Evolutionary conservation across 2,113 vertebrate species (phyloP).

Genomic region (Acanthochromis polyacanthus): DNA sequence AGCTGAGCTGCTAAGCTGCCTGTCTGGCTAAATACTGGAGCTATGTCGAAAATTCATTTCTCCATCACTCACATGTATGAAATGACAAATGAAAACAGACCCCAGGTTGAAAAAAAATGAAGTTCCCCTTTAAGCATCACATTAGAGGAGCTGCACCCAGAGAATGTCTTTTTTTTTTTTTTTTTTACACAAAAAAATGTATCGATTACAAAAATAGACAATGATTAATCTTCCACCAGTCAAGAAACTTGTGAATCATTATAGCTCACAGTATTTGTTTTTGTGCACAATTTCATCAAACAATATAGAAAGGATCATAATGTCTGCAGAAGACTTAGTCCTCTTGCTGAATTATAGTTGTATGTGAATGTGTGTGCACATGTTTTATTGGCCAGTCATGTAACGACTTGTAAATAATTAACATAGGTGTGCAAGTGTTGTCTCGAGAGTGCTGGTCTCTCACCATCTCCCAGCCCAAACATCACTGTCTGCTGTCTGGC

Average conservation of each 20-base stretch:
- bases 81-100: no score
- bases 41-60: no score
- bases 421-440: conserved; percentile 46
- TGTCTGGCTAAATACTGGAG: no score
- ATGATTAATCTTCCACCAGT: neutral
- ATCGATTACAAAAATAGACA: neutral
- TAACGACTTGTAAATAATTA: conserved; percentile 76
- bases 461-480: conserved; percentile 52
- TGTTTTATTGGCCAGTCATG: conserved; percentile 40
- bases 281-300: neutral
- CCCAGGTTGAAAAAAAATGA: no score
- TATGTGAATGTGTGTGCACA: conserved; percentile 1
- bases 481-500: conserved; percentile 55
- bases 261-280: neutral
- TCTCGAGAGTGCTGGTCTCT: conserved; percentile 65
- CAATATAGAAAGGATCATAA: neutral
- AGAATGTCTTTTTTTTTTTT: no score
- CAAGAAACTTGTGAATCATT: no score
- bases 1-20: no score
- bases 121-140: no score
- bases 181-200: neutral
- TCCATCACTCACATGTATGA: no score
- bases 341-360: neutral
- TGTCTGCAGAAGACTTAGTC: neutral
- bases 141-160: neutral